Conservation (phyloP, 2,113 vertebrate species). For the Hydrolagus affinis region DNA sequence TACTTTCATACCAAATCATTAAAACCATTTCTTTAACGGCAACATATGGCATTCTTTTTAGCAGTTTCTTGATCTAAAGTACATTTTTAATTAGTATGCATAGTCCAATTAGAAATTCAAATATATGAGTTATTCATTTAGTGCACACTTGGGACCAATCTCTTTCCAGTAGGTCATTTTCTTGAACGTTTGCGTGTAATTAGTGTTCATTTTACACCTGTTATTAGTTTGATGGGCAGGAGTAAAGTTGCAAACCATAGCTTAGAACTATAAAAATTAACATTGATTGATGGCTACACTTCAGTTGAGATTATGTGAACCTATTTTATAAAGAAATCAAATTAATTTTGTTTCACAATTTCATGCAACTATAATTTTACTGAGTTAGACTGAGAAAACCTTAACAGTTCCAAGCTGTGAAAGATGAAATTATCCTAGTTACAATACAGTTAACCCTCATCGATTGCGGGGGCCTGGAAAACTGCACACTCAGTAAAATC, state of each 20-base stretch:
- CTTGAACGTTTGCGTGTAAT: slow-evolving; percentile 21
- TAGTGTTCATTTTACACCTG: slow-evolving; percentile 27
- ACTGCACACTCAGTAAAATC: too few relatives aligned
- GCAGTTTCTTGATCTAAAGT: background rate
- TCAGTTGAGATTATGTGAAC: background rate
- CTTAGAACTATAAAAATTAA: background rate
- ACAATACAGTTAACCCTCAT: background rate
- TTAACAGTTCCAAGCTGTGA: too few relatives aligned
- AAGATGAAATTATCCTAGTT: background rate
- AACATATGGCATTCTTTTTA: background rate
- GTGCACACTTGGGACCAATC: slow-evolving; percentile 24
- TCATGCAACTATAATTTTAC: background rate
- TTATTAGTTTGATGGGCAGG: slow-evolving; percentile 23
- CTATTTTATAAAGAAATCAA: background rate
- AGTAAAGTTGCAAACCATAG: slow-evolving; percentile 9
- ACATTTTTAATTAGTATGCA: slow-evolving; percentile 23
- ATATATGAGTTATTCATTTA: background rate
- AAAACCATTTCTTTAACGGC: background rate
- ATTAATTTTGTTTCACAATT: background rate
- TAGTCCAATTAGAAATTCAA: slow-evolving; percentile 27
- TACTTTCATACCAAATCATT: background rate
- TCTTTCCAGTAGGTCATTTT: slow-evolving; percentile 4
- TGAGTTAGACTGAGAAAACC: background rate
- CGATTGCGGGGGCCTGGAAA: too few relatives aligned
- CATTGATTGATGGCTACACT: background rate